A percentile compares a stretch with the other conserved stretches of the same genome.
Evolutionary conservation across 2,888 invertebrate species (phyloP).

Genomic region (Amaurobius ferox): DNA sequence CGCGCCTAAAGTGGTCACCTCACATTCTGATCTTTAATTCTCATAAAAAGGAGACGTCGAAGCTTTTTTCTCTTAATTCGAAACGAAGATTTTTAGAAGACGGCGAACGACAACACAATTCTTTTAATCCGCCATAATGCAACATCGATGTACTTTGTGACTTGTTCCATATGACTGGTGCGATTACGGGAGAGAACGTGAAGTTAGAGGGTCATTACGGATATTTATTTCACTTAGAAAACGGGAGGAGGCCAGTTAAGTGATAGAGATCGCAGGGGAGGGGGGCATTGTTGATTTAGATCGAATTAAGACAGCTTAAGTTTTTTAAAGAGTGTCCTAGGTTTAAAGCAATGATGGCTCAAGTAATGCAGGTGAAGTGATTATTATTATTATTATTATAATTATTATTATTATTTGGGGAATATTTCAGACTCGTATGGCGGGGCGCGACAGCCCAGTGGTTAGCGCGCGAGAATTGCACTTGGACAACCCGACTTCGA

Average conservation of each 20-base stretch:
- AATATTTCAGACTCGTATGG: too few species aligned
- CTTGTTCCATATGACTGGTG: not conserved
- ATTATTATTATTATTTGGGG: too few species aligned
- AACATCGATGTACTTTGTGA: not conserved
- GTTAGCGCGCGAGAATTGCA: too few species aligned
- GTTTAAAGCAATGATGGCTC: too few species aligned
- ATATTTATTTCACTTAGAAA: conserved; percentile 6
- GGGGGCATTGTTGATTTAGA: too few species aligned
- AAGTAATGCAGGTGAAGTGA: too few species aligned
- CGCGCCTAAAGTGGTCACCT: not conserved
- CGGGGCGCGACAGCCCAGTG: too few species aligned
- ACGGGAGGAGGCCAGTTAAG: not conserved
- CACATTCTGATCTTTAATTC: not conserved
- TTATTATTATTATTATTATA: too few species aligned
- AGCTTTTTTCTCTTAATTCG: not conserved
- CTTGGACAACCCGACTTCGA: too few species aligned
- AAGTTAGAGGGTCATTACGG: not conserved
- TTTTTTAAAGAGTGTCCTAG: too few species aligned
- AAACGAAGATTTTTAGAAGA: not conserved
- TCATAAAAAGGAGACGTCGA: not conserved
- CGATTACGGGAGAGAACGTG: not conserved
- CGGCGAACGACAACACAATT: not conserved
- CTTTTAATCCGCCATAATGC: conserved; percentile 13
- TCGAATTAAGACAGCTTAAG: too few species aligned
- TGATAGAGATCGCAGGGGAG: too few species aligned